These are phyloP conservation scores for Pocillopora verrucosa DNA, from an alignment of 64 coral and sea anemone genomes.

Conservation along the genomic window DNA sequence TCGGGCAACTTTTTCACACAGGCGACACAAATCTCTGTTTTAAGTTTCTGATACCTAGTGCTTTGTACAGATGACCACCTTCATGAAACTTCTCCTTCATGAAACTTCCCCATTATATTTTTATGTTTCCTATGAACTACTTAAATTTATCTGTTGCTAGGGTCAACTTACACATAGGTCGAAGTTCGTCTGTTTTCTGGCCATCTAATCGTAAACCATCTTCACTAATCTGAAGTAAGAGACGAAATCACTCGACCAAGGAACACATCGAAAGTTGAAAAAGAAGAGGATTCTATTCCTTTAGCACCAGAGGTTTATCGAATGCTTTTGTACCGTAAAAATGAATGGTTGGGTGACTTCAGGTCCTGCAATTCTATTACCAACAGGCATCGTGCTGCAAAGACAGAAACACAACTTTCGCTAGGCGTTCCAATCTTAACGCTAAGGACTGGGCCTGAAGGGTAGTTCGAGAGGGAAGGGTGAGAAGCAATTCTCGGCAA, in stretches of 20 bases:
- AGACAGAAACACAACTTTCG: background rate
- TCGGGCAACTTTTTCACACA: too few species aligned
- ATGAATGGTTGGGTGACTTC: constrained; percentile 68
- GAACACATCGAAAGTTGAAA: background rate
- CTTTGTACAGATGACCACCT: too few species aligned
- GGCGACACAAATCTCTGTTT: too few species aligned
- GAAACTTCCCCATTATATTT: too few species aligned
- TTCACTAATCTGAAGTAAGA: background rate
- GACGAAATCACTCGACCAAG: background rate
- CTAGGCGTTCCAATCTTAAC: constrained; percentile 4
- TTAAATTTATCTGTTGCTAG: too few species aligned
- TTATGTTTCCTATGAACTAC: too few species aligned
- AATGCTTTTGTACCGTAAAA: background rate
- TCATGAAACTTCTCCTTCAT: too few species aligned
- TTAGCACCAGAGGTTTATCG: constrained; percentile 28
- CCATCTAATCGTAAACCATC: constrained; percentile 74
- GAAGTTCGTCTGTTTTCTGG: constrained; percentile 58
- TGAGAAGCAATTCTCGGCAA: background rate
- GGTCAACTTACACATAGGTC: constrained; percentile 83
- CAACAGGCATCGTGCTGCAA: too few species aligned
- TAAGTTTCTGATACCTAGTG: too few species aligned
- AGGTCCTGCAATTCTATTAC: constrained; percentile 67
- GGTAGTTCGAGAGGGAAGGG: background rate
- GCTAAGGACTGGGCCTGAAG: background rate
- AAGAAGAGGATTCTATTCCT: background rate